Evolutionary conservation across 2,113 vertebrate species (phyloP).

Genomic region (Scalopus aquaticus): DNA sequence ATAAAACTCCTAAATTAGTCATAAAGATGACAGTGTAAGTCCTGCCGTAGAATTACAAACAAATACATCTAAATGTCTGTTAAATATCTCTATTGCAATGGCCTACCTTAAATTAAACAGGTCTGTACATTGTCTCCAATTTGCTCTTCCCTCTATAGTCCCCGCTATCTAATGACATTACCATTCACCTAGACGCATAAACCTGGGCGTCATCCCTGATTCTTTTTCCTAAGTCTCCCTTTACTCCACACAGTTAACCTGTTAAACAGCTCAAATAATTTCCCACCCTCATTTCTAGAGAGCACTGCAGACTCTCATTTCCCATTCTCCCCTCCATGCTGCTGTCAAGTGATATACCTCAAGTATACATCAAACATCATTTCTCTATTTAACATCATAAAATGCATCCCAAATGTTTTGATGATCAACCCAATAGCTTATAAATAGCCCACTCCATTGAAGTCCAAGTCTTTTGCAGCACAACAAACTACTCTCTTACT

Average conservation of each 20-base stretch:
- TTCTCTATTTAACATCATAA: conserved; percentile 23
- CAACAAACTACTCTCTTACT: neutral
- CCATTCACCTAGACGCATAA: neutral
- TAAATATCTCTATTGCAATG: neutral
- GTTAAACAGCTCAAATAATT: neutral
- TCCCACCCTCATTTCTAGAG: neutral
- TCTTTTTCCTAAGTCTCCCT: neutral
- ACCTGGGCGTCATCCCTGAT: neutral
- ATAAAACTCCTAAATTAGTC: neutral
- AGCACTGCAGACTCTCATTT: neutral
- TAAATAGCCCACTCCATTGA: neutral
- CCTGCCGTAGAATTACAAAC: neutral
- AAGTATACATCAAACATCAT: neutral
- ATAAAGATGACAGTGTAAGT: neutral
- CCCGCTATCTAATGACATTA: neutral
- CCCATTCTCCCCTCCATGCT: neutral
- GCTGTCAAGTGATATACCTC: neutral
- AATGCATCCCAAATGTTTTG: neutral
- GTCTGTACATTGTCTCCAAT: neutral
- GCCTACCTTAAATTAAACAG: neutral
- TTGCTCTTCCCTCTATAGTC: neutral
- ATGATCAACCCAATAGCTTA: neutral
- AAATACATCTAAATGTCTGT: neutral
- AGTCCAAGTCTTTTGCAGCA: neutral
- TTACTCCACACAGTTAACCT: neutral